phyloP scores from a whole-genome alignment of 2,797 vertebrate species.

The Malurus leucopterus region DNA sequence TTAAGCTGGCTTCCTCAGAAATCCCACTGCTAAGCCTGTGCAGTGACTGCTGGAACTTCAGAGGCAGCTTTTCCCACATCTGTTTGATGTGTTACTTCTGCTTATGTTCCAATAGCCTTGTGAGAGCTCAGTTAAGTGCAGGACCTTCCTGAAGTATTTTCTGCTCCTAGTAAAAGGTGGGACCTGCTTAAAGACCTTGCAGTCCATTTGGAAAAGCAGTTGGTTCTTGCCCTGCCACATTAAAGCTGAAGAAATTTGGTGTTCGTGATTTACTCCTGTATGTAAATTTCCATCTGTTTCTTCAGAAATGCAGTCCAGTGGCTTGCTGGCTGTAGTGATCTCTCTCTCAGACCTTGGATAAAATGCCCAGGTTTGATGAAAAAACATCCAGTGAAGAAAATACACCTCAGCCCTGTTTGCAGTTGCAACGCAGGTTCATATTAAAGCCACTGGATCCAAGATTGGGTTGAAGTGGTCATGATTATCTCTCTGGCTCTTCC shows the following conservation, averaged over 20 bases:
- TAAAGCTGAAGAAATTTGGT: not conserved
- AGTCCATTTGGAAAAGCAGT: not conserved
- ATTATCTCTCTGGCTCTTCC: not conserved
- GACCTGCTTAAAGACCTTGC: not conserved
- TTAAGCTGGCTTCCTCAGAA: not conserved
- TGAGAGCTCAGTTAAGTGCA: not conserved
- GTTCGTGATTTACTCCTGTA: not conserved
- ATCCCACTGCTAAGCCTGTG: not conserved
- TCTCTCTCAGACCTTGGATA: not conserved
- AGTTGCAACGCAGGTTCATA: not conserved
- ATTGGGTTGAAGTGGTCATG: not conserved
- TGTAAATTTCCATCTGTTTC: not conserved
- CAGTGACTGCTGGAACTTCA: not conserved
- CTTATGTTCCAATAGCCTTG: not conserved
- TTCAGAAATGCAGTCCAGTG: not conserved
- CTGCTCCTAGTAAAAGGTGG: not conserved
- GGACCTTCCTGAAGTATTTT: not conserved
- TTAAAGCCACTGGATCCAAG: not conserved
- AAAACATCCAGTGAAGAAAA: not conserved
- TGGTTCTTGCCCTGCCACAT: not conserved
- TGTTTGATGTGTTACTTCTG: not conserved
- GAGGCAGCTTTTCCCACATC: accelerated
- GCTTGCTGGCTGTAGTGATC: not conserved
- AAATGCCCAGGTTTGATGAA: not conserved
- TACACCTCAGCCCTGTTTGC: not conserved